Conservation (phyloP, 2,113 vertebrate genomes). For the Bujurquina vittata region DNA sequence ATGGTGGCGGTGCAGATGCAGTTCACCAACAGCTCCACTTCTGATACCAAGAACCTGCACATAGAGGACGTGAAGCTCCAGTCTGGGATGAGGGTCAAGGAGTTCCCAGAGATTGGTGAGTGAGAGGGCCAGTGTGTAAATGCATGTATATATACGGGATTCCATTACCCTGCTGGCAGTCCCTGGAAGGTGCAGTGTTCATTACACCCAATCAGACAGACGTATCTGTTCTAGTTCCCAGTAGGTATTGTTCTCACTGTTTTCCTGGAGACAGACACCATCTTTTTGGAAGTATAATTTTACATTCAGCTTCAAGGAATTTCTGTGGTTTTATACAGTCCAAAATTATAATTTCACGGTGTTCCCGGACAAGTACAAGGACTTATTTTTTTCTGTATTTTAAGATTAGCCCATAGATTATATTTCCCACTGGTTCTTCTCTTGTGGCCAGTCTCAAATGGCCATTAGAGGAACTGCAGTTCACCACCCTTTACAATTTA, state of each 20-base stretch:
- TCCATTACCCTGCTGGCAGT: background rate
- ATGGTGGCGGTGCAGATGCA: constrained; percentile 96
- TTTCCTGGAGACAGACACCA: no score
- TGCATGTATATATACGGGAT: background rate
- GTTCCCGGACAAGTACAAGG: background rate
- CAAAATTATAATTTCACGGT: background rate
- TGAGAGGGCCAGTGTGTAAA: background rate
- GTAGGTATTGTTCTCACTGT: no score
- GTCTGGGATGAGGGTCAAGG: constrained; percentile 91
- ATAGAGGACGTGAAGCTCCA: constrained; percentile 88
- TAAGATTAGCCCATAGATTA: no score
- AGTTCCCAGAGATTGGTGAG: constrained; percentile 93
- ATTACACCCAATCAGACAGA: background rate
- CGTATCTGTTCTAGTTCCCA: background rate
- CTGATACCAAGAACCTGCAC: constrained; percentile 86
- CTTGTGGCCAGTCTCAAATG: no score
- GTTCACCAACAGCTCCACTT: constrained; percentile 90
- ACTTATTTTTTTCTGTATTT: no score
- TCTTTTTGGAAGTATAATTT: no score
- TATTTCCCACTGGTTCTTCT: no score
- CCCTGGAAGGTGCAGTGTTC: background rate
- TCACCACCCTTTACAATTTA: no score
- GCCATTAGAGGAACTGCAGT: no score
- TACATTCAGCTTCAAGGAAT: background rate
- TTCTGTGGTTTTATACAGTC: background rate